A percentile compares a stretch with the other conserved stretches of the same genome.
Evolutionary conservation across 2,113 vertebrate genomes (phyloP).

Genomic region (Heterocephalus glaber): DNA sequence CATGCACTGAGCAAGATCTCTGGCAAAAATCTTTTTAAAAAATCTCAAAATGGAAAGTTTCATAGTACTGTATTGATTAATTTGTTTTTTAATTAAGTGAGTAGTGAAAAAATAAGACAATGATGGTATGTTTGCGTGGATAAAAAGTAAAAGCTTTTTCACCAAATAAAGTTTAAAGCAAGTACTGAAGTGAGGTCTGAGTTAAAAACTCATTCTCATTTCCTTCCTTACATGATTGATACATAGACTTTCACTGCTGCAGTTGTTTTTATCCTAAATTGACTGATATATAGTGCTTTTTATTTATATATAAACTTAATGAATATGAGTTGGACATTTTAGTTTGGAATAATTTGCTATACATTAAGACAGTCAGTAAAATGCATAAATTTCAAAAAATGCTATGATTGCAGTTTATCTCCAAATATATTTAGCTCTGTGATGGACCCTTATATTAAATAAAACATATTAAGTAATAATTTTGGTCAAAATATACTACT

Average conservation of each 20-base stretch:
- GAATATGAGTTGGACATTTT: background rate
- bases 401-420: background rate
- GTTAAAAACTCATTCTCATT: background rate
- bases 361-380: background rate
- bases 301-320: background rate
- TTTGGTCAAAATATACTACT: background rate
- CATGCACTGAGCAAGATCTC: too few species aligned
- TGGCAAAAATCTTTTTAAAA: background rate
- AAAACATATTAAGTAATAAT: background rate
- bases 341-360: background rate
- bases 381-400: background rate
- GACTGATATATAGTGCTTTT: background rate
- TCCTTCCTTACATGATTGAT: background rate
- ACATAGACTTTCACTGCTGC: background rate
- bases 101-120: background rate
- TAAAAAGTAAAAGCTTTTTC: background rate
- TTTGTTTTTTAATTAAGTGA: background rate
- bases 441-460: background rate
- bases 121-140: background rate
- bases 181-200: background rate
- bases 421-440: background rate
- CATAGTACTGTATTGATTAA: background rate
- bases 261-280: background rate
- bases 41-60: background rate
- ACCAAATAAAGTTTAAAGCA: background rate